These are phyloP conservation scores for Phrixothrix hirtus DNA, from an alignment of 2,888 invertebrate species.

Conservation along the genomic window DNA sequence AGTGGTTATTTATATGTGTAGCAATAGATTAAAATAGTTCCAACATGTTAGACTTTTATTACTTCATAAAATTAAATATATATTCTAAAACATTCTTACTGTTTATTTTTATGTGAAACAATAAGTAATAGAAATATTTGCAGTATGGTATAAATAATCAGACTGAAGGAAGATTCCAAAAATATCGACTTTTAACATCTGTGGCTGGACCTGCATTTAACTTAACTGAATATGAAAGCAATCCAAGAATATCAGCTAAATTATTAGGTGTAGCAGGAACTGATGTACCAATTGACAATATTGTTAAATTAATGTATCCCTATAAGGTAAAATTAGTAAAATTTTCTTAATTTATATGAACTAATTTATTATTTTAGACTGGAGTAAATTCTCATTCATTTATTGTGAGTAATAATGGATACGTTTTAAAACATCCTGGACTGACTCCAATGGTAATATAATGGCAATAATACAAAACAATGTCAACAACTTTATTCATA, in stretches of 20 bases:
- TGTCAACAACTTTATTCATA: constrained; percentile 38
- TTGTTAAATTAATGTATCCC: constrained; percentile 85
- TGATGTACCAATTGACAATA: constrained; percentile 90
- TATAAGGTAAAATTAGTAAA: constrained; percentile 76
- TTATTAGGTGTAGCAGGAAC: constrained; percentile 95
- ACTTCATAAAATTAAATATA: no score
- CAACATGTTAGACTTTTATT: no score
- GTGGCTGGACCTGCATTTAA: constrained; percentile 93
- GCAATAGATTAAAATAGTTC: no score
- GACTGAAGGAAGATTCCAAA: constrained; percentile 35
- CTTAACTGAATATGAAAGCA: constrained; percentile 64
- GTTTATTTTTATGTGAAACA: no score
- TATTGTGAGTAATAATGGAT: constrained; percentile 96
- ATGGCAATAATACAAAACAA: background rate
- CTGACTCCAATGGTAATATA: constrained; percentile 80
- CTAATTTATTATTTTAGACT: constrained; percentile 63
- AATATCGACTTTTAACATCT: constrained; percentile 80
- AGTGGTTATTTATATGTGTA: no score
- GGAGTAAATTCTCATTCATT: constrained; percentile 97
- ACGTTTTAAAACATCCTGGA: constrained; percentile 92
- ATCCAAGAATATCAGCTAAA: constrained; percentile 67
- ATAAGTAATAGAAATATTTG: no score
- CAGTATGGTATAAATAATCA: no score
- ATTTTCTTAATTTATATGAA: background rate
- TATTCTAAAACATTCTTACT: no score